Conservation (phyloP, 2,888 invertebrate species). For the Drosophila villosipedis region DNA sequence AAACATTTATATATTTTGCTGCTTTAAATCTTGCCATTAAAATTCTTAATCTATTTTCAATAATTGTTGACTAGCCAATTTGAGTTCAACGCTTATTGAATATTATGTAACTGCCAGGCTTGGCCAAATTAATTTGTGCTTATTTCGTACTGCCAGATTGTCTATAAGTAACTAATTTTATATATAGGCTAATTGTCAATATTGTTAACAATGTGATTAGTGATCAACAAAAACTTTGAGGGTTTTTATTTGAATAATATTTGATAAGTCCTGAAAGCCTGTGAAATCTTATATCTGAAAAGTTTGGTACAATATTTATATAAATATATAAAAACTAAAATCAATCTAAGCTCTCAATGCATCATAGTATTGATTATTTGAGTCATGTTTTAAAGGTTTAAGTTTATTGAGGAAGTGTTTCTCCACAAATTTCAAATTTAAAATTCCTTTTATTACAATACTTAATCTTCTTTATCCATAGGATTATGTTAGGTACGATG, state of each 20-base stretch:
- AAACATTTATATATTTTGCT: background rate
- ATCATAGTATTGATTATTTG: too few relatives aligned
- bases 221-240: background rate
- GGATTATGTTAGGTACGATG: background rate
- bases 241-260: background rate
- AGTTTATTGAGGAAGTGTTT: background rate
- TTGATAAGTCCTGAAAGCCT: too few relatives aligned
- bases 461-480: background rate
- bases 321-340: background rate
- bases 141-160: background rate
- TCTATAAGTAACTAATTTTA: background rate
- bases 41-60: background rate
- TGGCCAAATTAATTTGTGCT: background rate
- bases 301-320: too few relatives aligned
- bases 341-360: too few relatives aligned
- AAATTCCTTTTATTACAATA: background rate
- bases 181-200: background rate
- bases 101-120: background rate
- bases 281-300: too few relatives aligned
- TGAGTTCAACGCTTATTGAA: too few relatives aligned
- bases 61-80: background rate
- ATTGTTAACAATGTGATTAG: background rate
- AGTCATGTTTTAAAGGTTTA: background rate
- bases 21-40: background rate
- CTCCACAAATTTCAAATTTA: background rate